These are phyloP conservation scores for Seira musarum DNA, from an alignment of 2,888 invertebrate genomes.

Conservation along the genomic window DNA sequence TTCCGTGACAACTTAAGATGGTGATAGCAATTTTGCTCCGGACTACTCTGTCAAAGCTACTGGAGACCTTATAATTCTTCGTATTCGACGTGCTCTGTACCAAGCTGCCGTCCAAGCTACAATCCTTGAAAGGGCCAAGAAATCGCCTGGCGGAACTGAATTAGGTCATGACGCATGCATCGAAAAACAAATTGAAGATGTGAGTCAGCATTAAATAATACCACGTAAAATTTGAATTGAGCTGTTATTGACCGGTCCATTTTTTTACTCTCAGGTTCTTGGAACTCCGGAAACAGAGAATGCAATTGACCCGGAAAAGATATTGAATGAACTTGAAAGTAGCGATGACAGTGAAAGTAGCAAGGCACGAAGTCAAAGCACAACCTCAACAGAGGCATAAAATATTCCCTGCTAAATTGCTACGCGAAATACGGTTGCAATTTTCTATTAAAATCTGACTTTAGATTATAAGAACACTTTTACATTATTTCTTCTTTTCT, in stretches of 20 bases:
- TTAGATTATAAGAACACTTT: too few species aligned
- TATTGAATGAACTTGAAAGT: constrained; percentile 38
- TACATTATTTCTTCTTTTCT: too few species aligned
- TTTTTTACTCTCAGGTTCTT: constrained; percentile 52
- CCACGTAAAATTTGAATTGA: background rate
- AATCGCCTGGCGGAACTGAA: constrained; percentile 73
- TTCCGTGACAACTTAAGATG: background rate
- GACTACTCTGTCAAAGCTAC: constrained; percentile 92
- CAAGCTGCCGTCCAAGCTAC: constrained; percentile 92
- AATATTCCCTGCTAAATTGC: constrained; percentile 18
- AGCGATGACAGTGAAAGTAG: constrained; percentile 31
- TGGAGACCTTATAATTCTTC: constrained; percentile 88
- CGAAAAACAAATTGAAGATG: constrained; percentile 79
- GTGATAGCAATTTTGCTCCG: constrained; percentile 84
- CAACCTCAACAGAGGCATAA: constrained; percentile 49
- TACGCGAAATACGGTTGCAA: constrained; percentile 4
- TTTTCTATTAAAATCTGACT: too few species aligned
- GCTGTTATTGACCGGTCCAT: background rate
- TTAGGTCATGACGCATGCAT: constrained; percentile 78
- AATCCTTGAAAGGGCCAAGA: constrained; percentile 83
- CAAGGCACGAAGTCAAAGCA: constrained; percentile 46
- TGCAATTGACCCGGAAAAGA: constrained; percentile 29
- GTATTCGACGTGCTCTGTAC: constrained; percentile 88
- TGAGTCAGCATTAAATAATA: constrained; percentile 36
- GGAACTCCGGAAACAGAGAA: constrained; percentile 42